Evolutionary conservation across 2,888 invertebrate genomes (phyloP).

Genomic region (Adelphocoris suturalis): DNA sequence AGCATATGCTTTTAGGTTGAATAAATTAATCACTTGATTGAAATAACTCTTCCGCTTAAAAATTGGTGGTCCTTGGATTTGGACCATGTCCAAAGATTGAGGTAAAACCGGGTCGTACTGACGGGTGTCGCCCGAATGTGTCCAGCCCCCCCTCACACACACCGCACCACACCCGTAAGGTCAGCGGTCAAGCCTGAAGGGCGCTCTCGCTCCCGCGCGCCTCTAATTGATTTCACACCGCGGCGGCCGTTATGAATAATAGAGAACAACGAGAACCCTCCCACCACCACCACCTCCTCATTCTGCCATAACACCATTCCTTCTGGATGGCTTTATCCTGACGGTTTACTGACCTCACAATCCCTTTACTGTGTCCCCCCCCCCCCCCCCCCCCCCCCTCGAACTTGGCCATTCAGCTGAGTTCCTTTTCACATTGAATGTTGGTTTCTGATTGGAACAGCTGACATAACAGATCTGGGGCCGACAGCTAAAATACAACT

Average conservation of each 20-base stretch:
- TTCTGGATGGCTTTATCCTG: constrained; percentile 16
- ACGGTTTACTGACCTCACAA: constrained; percentile 23
- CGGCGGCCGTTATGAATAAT: constrained; percentile 43
- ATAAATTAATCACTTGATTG: too few relatives aligned
- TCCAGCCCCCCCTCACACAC: not conserved
- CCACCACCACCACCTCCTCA: not conserved
- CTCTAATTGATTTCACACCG: constrained; percentile 52
- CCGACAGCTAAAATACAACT: too few relatives aligned
- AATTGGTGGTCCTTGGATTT: not conserved
- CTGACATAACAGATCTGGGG: too few relatives aligned
- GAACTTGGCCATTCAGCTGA: not conserved
- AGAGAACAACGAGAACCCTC: not conserved
- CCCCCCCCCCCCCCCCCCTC: too few relatives aligned
- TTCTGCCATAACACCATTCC: constrained; percentile 14
- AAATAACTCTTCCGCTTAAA: too few relatives aligned
- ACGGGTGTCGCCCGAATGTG: constrained; percentile 30
- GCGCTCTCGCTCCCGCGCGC: constrained; percentile 21
- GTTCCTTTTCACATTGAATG: not conserved
- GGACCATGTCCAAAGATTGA: not conserved
- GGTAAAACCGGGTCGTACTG: not conserved
- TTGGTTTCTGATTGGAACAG: too few relatives aligned
- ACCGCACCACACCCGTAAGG: not conserved
- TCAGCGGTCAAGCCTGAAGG: constrained; percentile 39
- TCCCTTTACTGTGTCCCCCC: too few relatives aligned
- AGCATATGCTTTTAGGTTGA: too few relatives aligned